Base-by-base conservation (phyloP, 2,888 invertebrate species). In the Nineta flava region DNA sequence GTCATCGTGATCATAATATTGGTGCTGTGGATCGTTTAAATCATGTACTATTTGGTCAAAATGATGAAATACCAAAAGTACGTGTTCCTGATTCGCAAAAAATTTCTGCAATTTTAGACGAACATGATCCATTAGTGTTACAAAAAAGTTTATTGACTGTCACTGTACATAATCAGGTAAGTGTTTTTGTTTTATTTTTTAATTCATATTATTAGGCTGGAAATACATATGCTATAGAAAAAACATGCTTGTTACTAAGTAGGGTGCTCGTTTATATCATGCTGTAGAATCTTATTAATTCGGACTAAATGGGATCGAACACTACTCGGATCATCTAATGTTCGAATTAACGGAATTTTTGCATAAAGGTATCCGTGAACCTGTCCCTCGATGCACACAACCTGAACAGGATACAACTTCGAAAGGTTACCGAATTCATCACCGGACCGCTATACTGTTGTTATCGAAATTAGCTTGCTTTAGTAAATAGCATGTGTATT, bases 111-210 rank as follows among this genome's bases (percentile, higher is more conserved):
- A 88, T 90, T 70, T 76, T 90, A 60, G 75, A 77, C 60, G 88
- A 90, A 73, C 78, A 79, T 59, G 84, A 85, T 70, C 81, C 85
- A 51, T 70, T 87, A 57, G 85, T 87, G 70, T 74, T 90, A 62
- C 87, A 87, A 68, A 79, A 87, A 59, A 88, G 88, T 70, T 73
- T 90, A 55, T 77, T 90, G 56, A 82, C 80, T 32, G 76, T 83
- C 59, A 83, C 85, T 63, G 84, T 86, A 63, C 82, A 86, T 65
- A 87, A 87, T 73, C 85, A 90, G 81, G 87, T 87, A 61, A 62
- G 68, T n/a, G n/a, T n/a, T n/a, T 26, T 26, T 26, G 4, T 26
- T 26, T 6, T 26, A 26, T 19, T 53, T 31, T 13, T 12, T 40
- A 9, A 21, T 17, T n/a, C n/a, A 15, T 38, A 15, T 7, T 38